These are phyloP conservation scores for Glossosoma conforme DNA, from an alignment of 1,140 invertebrate genomes.

Conservation along the genomic window DNA sequence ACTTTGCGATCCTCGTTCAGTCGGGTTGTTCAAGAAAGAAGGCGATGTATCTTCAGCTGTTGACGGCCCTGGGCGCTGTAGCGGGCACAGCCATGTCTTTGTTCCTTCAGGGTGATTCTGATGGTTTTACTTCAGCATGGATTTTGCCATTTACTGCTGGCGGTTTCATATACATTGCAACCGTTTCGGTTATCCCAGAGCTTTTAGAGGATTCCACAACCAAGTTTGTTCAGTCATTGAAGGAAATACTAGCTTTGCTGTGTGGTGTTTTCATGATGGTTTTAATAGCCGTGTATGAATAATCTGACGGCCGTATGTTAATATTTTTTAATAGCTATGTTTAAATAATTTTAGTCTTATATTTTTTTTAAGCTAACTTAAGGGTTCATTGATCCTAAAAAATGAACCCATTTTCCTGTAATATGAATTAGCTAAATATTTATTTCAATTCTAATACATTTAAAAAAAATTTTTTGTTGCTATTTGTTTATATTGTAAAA, in stretches of 20 bases:
- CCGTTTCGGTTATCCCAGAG: constrained; percentile 94
- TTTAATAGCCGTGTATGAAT: constrained; percentile 82
- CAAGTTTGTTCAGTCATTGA: constrained; percentile 77
- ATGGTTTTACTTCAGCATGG: constrained; percentile 73
- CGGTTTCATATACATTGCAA: constrained; percentile 97
- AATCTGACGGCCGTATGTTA: too few relatives aligned
- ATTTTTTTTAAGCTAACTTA: too few relatives aligned
- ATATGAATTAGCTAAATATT: not conserved
- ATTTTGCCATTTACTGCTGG: constrained; percentile 95
- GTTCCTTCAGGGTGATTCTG: constrained; percentile 66
- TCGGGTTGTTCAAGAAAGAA: constrained; percentile 86
- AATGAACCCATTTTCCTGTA: too few relatives aligned
- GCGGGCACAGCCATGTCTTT: constrained; percentile 85
- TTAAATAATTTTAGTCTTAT: too few relatives aligned
- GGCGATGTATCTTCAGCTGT: constrained; percentile 87
- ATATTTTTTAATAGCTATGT: too few relatives aligned
- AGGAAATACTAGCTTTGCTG: constrained; percentile 79
- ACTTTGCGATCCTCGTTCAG: constrained; percentile 95
- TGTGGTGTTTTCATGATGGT: constrained; percentile 91
- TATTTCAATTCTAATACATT: not conserved
- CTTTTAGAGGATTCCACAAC: constrained; percentile 71
- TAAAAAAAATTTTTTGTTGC: not conserved
- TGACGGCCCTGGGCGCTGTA: constrained; percentile 92
- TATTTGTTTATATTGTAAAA: too few relatives aligned
- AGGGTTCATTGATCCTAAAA: too few relatives aligned